Base-by-base conservation (phyloP, 1,140 invertebrate genomes). In the Catajapyx aquilonaris region DNA sequence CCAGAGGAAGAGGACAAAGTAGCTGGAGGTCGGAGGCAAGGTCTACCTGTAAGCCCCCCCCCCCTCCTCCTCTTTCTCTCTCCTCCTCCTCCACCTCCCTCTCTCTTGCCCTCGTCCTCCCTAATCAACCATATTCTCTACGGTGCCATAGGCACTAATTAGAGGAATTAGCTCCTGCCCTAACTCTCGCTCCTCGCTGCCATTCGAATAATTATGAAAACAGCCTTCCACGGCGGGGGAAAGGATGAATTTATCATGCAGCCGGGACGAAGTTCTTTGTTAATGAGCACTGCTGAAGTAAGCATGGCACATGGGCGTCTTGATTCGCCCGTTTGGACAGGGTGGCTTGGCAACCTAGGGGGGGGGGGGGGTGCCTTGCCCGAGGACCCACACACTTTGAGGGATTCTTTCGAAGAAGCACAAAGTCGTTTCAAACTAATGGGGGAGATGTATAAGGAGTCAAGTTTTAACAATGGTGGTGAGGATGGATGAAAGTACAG, bases 181-280 rank as follows among this genome's bases (percentile, higher is more conserved):
- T 28, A 28, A 28, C 23, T 28, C 23, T 13, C 23, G 23, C 23
- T 28, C 7, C 13, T 28, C 23, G 23, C 23, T 28, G 23, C 23
- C 23, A 28, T 28, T 28, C 23, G 23, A 28, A 28, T 28, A 28
- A 28, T 28, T 28, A 28, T 28, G 23, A 28, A 28, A 28, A 28
- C 23, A 28, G 23, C 23, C 7, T n/a, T n/a, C n/a, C 7, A 28
- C 7, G 23, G 13, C 7, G 13, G 23, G 23, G 23, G 13, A 28
- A 28, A 13, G 23, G 23, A 7, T 28, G 23, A 28, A 28, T 28
- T 28, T 28, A 28, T 28, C 23, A 28, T 28, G 23, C 23, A 28
- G 23, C 7, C 23, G 23, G 23, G 23, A 28, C 23, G 23, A 13
- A 28, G 23, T 28, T 28, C 23, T 28, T 28, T 28, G 23, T 28